These are phyloP conservation scores for Tragopan temminckii DNA, from an alignment of 2,797 vertebrate species.

Conservation along the genomic window DNA sequence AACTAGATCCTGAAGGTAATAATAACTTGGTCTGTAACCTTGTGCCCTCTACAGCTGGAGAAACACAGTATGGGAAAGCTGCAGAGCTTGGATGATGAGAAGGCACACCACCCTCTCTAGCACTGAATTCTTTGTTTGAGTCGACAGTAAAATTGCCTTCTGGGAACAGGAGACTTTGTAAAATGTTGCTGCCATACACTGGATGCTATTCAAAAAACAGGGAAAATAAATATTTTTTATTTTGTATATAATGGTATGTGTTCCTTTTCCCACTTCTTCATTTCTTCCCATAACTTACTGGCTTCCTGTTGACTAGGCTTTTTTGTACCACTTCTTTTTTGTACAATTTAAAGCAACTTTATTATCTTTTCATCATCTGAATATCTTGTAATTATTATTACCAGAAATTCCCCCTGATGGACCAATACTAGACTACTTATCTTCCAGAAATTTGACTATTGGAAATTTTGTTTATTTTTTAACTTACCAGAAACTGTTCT, in stretches of 20 bases:
- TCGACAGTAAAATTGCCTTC: neutral
- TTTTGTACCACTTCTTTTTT: neutral
- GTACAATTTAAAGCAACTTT: neutral
- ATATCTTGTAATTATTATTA: neutral
- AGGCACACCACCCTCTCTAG: neutral
- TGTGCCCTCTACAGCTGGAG: neutral
- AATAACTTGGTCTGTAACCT: conserved; percentile 7
- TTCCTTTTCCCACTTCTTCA: neutral
- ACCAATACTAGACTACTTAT: neutral
- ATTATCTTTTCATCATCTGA: neutral
- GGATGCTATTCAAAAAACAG: neutral
- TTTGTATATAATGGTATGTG: neutral
- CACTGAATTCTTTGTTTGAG: neutral
- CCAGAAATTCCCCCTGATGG: neutral
- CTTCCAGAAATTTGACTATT: neutral
- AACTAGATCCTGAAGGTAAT: conserved; percentile 15
- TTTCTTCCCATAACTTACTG: neutral
- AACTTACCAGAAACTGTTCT: neutral
- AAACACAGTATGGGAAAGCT: neutral
- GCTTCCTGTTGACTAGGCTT: neutral
- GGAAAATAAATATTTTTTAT: neutral
- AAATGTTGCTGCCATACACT: neutral
- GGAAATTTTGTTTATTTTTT: conserved; percentile 4
- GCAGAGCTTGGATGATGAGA: neutral
- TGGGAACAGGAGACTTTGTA: neutral